These are phyloP conservation scores for Penelope pileata DNA, from an alignment of 2,113 vertebrate genomes.

Conservation along the genomic window DNA sequence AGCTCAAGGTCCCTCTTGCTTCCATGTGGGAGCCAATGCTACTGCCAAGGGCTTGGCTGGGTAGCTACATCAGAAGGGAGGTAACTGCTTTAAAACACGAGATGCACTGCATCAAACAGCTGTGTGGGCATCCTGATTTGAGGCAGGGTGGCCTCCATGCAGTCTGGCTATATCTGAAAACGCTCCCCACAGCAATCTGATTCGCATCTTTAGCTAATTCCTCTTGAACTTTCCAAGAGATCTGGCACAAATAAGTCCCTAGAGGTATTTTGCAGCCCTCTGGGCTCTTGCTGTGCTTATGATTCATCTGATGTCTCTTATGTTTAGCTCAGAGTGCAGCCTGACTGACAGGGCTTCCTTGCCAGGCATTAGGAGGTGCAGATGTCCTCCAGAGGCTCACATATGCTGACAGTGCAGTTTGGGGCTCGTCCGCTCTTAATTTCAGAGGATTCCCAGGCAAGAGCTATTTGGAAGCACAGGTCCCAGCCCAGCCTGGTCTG, in stretches of 20 bases:
- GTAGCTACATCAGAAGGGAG: background rate
- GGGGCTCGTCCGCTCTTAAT: background rate
- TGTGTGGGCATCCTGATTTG: background rate
- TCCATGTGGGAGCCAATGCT: background rate
- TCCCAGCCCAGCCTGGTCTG: accelerated
- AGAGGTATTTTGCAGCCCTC: background rate
- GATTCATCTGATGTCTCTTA: background rate
- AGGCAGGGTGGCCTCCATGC: background rate
- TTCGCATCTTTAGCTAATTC: background rate
- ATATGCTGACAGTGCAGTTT: accelerated
- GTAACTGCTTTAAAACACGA: background rate
- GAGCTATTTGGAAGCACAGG: background rate
- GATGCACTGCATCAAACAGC: background rate
- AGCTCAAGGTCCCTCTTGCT: background rate
- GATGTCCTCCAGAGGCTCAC: background rate
- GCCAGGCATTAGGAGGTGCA: background rate
- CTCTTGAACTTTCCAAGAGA: background rate
- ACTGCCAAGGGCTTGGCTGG: background rate
- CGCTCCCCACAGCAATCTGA: background rate
- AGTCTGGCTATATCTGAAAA: background rate
- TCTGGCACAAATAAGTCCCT: background rate
- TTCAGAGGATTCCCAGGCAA: background rate
- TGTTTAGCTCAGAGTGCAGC: background rate
- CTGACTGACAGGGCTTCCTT: background rate
- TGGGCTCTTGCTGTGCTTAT: background rate